Evolutionary conservation across 37 sponge, comb jelly and placozoan genomes (phyloP).

Genomic region (Cladorhizidae sp.): DNA sequence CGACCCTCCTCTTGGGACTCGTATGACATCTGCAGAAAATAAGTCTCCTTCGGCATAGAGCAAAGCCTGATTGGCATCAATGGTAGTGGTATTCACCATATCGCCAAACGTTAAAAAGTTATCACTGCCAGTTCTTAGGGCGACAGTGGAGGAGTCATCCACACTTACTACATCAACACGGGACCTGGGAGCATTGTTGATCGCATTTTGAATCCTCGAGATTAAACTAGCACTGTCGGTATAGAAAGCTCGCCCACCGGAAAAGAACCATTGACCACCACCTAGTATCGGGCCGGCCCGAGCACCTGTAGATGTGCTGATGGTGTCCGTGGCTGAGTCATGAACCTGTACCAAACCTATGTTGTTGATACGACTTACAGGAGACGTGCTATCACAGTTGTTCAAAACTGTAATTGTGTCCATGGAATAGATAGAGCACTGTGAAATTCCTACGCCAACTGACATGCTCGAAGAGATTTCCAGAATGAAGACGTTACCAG

Average conservation of each 20-base stretch:
- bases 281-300: too few relatives aligned
- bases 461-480: background rate
- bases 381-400: background rate
- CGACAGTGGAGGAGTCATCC: background rate
- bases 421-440: background rate
- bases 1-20: background rate
- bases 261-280: too few relatives aligned
- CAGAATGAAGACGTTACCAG: too few relatives aligned
- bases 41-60: background rate
- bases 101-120: background rate
- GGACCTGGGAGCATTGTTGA: background rate
- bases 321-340: background rate
- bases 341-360: too few relatives aligned
- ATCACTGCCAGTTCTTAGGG: background rate
- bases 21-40: background rate
- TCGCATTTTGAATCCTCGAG: background rate
- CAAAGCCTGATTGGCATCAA: background rate
- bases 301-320: background rate
- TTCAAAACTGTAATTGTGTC: background rate
- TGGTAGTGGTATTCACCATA: background rate
- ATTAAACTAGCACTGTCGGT: background rate
- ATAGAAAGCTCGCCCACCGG: background rate
- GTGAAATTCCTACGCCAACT: background rate
- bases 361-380: too few relatives aligned
- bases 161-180: background rate